phyloP scores from a whole-genome alignment of 2,888 invertebrate genomes.

The Labia minor region DNA sequence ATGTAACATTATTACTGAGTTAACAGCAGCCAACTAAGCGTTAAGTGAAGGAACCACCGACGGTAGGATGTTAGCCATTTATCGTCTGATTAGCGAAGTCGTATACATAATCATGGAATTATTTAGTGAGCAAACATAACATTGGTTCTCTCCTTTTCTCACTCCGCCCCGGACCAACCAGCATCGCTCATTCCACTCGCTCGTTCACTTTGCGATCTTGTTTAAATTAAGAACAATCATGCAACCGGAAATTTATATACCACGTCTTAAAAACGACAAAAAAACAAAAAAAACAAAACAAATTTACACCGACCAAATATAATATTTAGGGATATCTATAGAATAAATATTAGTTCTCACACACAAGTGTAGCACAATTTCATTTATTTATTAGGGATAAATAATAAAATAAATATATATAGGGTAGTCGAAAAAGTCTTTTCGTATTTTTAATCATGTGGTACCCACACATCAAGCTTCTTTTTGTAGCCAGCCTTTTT shows the following conservation, averaged over 20 bases:
- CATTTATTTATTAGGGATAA: too few species aligned
- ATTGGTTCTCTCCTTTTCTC: neutral
- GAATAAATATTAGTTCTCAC: too few species aligned
- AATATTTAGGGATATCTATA: too few species aligned
- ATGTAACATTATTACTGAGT: neutral
- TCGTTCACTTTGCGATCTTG: neutral
- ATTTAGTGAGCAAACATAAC: conserved; percentile 1
- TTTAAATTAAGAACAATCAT: neutral
- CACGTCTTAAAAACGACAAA: neutral
- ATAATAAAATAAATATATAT: too few species aligned
- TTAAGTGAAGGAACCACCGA: neutral
- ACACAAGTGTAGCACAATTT: too few species aligned
- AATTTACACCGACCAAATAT: too few species aligned
- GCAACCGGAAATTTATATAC: neutral
- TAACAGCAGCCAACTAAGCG: neutral
- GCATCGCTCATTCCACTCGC: neutral
- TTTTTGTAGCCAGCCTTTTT: too few species aligned
- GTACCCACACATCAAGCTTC: too few species aligned
- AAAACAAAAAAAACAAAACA: neutral
- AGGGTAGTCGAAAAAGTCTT: too few species aligned
- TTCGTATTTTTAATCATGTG: too few species aligned
- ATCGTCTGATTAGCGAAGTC: conserved; percentile 13
- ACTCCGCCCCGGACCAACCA: too few species aligned
- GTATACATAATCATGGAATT: conserved; percentile 7
- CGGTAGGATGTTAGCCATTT: conserved; percentile 8